These are phyloP conservation scores for Charanyca ferruginea DNA, from an alignment of 2,888 invertebrate species.

Conservation along the genomic window DNA sequence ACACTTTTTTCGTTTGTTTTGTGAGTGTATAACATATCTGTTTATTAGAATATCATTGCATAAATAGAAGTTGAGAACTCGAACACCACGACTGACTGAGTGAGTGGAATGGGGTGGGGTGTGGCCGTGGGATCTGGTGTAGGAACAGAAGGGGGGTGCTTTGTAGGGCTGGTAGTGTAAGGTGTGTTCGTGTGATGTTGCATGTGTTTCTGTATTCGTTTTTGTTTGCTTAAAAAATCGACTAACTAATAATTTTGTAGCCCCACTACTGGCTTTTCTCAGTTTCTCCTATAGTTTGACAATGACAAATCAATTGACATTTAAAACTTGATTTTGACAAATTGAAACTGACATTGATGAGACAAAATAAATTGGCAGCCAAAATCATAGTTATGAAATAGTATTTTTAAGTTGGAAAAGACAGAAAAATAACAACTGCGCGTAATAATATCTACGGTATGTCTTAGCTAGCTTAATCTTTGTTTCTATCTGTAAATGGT, in stretches of 20 bases:
- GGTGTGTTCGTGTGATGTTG: too few species aligned
- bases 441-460: constrained; percentile 50
- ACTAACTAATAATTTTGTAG: background rate
- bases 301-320: background rate
- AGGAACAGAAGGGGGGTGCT: too few species aligned
- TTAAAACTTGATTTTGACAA: constrained; percentile 5
- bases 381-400: constrained; percentile 62
- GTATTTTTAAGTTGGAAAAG: constrained; percentile 43
- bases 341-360: background rate
- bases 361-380: constrained; percentile 54
- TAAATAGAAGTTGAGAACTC: too few species aligned
- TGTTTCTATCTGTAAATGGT: background rate
- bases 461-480: background rate
- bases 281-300: background rate
- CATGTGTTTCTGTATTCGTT: too few species aligned
- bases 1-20: too few species aligned
- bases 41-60: too few species aligned
- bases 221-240: background rate
- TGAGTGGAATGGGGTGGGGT: too few species aligned
- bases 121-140: too few species aligned
- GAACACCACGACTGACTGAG: too few species aligned
- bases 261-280: background rate
- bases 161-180: too few species aligned
- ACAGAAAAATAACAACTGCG: constrained; percentile 51
- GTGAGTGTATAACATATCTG: too few species aligned